These are phyloP conservation scores for Drosophila kokeensis DNA, from an alignment of 2,888 invertebrate species.

Conservation along the genomic window DNA sequence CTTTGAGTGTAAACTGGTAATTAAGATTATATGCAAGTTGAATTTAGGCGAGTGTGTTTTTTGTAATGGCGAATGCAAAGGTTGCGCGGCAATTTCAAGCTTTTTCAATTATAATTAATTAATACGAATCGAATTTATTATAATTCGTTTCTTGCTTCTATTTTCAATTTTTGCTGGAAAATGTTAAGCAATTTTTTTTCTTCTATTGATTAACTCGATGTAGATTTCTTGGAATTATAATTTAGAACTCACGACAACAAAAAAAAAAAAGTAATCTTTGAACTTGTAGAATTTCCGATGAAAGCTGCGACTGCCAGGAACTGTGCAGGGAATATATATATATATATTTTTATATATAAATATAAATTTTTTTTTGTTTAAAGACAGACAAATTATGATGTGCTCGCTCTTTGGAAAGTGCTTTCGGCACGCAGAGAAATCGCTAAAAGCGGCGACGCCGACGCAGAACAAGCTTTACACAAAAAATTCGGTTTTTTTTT, in stretches of 20 bases:
- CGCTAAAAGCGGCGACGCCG: conserved; percentile 58
- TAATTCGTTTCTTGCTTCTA: not conserved
- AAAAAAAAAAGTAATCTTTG: not conserved
- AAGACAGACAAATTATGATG: conserved; percentile 44
- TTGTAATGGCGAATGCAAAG: not conserved
- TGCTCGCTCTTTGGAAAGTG: conserved; percentile 44
- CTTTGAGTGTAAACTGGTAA: not conserved
- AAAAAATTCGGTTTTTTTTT: conserved; percentile 18
- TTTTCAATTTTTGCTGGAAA: not conserved
- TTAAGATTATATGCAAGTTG: not conserved
- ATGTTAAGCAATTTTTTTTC: not conserved
- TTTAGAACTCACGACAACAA: not conserved
- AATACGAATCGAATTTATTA: not conserved
- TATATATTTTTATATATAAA: not conserved
- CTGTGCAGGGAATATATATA: conserved; percentile 10
- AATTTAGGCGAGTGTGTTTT: not conserved
- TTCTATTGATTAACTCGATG: not conserved
- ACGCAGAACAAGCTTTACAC: conserved; percentile 50
- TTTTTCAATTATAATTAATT: not conserved
- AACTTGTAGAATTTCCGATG: not conserved
- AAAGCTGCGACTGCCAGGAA: conserved; percentile 21
- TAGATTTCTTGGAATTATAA: not conserved
- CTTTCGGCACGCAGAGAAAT: conserved; percentile 49
- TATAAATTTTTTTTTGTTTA: conserved; percentile 12
- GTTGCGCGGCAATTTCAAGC: not conserved